Base-by-base conservation (phyloP, 1,140 invertebrate species). In the Diabrotica virgifera region DNA sequence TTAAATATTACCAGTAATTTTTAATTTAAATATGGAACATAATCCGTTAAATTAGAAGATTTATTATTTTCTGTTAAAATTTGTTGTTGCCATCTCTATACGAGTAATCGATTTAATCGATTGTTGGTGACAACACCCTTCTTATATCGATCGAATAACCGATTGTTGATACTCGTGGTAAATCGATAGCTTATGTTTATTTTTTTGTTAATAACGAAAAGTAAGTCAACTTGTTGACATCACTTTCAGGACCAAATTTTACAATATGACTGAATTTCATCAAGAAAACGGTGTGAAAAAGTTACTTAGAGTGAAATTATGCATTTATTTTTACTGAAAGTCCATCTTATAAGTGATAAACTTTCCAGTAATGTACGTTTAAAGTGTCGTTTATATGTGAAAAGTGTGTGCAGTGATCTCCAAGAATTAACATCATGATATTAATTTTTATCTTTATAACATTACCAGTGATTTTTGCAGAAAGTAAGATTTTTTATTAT, bases 111-210 rank as follows among this genome's bases (percentile, higher is more conserved):
- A 24, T 24, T 24, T 24, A 24, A 24, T 24, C 24, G 24, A 24
- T 24, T 24, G 24, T 46, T 54, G 24, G 7, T 58, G 52, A 8
- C 52, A 54, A 54, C 52, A 54, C 52, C 24, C 52, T 54, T 35
- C 9, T 54, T 4, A 24, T 24, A 24, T 24, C 24, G 24, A 24
- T 24, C 24, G 1, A 24, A 24, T 2, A 24, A 24, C 24, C 24
- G 24, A 24, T 54, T 9, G 12, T n/a, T 35, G 4, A 54, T 54
- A 54, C 12, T 8, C 12, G 7, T 13, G 8, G 40, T 10, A 46
- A 46, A 46, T 46, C 40, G 40, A 46, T 3, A 10, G 8, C n/a
- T 3, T 10, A 46, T 46, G 40, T 46, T 46, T 46, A 46, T 46
- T 46, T 46, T 46, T 46, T 46, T 8, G 8, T 46, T 46, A 46